A percentile compares a stretch with the other conserved stretches of the same genome.
phyloP scores from a whole-genome alignment of 2,888 invertebrate species.

The Melanophora roralis region DNA sequence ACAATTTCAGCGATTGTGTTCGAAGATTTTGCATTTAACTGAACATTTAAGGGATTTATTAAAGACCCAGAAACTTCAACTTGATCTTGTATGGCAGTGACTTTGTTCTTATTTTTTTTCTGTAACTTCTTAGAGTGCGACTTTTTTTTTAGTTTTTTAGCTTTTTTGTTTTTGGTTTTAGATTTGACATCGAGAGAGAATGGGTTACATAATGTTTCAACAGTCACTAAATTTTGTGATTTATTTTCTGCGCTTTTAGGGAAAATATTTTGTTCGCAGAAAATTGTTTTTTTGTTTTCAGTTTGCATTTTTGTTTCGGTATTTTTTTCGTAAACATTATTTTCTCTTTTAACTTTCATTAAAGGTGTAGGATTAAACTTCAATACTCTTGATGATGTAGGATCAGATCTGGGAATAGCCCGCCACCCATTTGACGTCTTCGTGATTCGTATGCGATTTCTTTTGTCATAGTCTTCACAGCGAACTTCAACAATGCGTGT shows the following conservation, averaged over 20 bases:
- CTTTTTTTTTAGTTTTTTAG: conserved; percentile 35
- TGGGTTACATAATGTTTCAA: conserved; percentile 21
- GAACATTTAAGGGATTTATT: neutral
- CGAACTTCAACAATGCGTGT: conserved; percentile 89
- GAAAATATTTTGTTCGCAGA: neutral
- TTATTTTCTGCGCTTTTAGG: neutral
- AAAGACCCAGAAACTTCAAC: neutral
- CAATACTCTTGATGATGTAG: conserved; percentile 72
- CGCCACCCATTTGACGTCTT: conserved; percentile 90
- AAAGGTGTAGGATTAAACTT: conserved; percentile 75
- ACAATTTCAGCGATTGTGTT: neutral
- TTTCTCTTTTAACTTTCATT: conserved; percentile 75
- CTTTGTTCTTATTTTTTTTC: neutral
- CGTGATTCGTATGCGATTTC: conserved; percentile 89
- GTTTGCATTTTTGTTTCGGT: neutral
- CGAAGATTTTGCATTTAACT: neutral
- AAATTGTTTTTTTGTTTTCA: conserved; percentile 11
- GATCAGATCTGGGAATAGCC: conserved; percentile 87
- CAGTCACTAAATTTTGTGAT: neutral
- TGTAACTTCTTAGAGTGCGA: neutral
- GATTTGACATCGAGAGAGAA: neutral
- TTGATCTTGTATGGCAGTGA: neutral
- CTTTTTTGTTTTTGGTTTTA: conserved; percentile 34
- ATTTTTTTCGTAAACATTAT: conserved; percentile 55
- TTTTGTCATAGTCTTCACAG: conserved; percentile 91